phyloP scores from a whole-genome alignment of 2,888 invertebrate genomes.

The Spilarctia lutea region DNA sequence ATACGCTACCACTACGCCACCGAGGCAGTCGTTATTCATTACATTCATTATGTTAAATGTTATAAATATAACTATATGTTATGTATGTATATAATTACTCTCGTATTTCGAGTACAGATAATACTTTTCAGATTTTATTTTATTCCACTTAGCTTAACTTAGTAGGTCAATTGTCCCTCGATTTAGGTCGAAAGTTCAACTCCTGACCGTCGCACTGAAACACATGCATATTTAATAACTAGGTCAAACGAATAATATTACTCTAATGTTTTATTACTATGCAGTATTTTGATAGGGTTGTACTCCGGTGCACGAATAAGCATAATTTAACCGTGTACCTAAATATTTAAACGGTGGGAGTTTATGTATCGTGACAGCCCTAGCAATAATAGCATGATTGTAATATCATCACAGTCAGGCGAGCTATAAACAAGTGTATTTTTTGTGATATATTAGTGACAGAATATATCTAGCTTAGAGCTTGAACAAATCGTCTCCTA shows the following conservation, averaged over 20 bases:
- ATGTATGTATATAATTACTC: no score
- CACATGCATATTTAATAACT: conserved; percentile 13
- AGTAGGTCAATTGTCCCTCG: neutral
- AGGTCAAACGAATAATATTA: conserved; percentile 21
- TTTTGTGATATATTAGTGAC: neutral
- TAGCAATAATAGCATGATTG: neutral
- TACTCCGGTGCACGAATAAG: conserved; percentile 1
- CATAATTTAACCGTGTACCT: neutral
- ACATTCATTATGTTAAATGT: no score
- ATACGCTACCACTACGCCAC: no score
- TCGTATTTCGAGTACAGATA: no score
- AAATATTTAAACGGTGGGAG: neutral
- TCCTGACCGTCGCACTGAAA: conserved; percentile 15
- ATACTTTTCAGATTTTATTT: neutral
- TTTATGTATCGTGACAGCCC: neutral
- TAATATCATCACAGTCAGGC: neutral
- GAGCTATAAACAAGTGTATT: neutral
- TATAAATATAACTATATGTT: no score
- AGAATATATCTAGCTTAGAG: neutral
- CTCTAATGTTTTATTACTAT: conserved; percentile 20
- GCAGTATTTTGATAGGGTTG: conserved; percentile 18
- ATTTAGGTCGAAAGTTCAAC: conserved; percentile 13
- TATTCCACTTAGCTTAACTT: neutral
- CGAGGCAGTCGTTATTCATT: no score
- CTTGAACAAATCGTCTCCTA: neutral